Evolutionary conservation across 1,140 invertebrate species (phyloP).

Genomic region (Penaeus vannamei): DNA sequence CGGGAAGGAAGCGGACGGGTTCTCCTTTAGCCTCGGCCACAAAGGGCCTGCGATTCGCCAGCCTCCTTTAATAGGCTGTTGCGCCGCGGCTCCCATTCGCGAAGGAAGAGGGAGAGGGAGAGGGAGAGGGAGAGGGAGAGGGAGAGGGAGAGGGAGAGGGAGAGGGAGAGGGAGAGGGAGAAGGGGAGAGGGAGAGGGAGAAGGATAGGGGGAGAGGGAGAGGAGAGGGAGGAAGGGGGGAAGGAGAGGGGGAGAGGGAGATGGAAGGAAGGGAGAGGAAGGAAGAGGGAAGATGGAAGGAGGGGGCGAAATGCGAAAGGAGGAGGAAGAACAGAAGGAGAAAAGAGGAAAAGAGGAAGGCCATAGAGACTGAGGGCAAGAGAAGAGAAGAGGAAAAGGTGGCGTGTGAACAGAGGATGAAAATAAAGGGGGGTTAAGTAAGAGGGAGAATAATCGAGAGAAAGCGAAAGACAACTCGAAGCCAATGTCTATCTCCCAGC

Average conservation of each 20-base stretch:
- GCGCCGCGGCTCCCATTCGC: not conserved
- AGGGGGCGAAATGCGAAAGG: not conserved
- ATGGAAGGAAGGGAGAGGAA: not conserved
- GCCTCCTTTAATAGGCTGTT: too few species aligned
- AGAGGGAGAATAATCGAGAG: not conserved
- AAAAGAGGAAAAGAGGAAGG: slow-evolving; percentile 4
- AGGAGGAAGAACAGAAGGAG: not conserved
- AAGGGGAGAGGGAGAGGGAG: not conserved
- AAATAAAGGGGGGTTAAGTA: not conserved
- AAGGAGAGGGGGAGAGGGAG: not conserved
- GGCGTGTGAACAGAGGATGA: not conserved
- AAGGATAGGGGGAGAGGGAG: not conserved
- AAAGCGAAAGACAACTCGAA: not conserved
- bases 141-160: not conserved
- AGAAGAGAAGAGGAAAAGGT: not conserved
- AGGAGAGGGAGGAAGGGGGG: not conserved
- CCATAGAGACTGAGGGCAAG: not conserved
- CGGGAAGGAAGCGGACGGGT: too few species aligned
- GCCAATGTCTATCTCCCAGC: too few species aligned
- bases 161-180: too few species aligned
- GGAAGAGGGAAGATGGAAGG: not conserved
- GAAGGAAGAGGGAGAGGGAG: not conserved
- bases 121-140: not conserved
- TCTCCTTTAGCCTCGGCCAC: too few species aligned
- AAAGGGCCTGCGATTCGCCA: too few species aligned